phyloP scores from a whole-genome alignment of 2,888 invertebrate genomes.

The Leptinotarsa juncta region DNA sequence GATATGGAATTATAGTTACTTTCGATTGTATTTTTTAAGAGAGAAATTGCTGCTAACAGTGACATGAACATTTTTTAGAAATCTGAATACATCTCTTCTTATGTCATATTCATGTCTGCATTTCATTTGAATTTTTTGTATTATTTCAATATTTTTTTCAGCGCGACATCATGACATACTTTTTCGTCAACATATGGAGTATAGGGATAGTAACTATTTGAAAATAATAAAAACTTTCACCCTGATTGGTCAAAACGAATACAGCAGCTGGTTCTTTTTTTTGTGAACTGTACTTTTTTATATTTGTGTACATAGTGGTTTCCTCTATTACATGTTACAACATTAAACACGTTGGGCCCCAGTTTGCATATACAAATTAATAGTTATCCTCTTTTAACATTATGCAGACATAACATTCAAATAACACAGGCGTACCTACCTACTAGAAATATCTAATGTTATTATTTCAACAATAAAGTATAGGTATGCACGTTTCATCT shows the following conservation, averaged over 20 bases:
- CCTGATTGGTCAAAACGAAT: not conserved
- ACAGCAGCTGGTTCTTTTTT: conserved; percentile 11
- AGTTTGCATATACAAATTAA: conserved; percentile 16
- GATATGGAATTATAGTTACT: not conserved
- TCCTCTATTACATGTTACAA: conserved; percentile 14
- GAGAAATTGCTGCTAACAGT: too few species aligned
- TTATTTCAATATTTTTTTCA: too few species aligned
- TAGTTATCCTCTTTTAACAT: conserved; percentile 5
- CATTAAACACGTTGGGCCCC: conserved; percentile 5
- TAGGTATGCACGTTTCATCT: not conserved
- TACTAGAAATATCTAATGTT: not conserved
- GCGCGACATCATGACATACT: too few species aligned
- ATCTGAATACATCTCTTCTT: too few species aligned
- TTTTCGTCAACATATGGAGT: too few species aligned
- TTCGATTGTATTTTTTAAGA: too few species aligned
- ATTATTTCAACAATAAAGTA: conserved; percentile 6
- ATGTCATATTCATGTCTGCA: too few species aligned
- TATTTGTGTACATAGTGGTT: conserved; percentile 17
- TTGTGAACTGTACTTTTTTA: conserved; percentile 15
- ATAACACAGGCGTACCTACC: not conserved
- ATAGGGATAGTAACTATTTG: too few species aligned
- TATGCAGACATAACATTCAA: conserved; percentile 5
- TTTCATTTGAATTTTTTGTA: too few species aligned
- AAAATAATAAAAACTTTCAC: not conserved
- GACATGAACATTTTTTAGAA: too few species aligned